Evolutionary conservation across 1,140 invertebrate genomes (phyloP), one percentile per base, ranked within the genome.

Genomic region (Anastatus disparis): DNA sequence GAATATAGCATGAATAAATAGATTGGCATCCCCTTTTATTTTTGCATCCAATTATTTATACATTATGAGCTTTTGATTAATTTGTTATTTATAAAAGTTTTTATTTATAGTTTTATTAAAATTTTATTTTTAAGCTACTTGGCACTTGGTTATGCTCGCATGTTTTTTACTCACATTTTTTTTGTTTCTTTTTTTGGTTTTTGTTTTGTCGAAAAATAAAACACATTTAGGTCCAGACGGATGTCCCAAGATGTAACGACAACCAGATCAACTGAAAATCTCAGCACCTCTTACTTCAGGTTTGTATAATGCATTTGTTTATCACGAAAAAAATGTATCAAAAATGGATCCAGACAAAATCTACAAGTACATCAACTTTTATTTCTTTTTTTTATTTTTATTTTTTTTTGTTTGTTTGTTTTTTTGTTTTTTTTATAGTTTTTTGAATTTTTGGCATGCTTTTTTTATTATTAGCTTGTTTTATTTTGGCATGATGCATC

Each of bases 171-270:
- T 81, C 79, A 79, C 62, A n/a, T n/a, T n/a, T n/a, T 48, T 77
- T 73, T 74, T 72, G 72, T 84, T 79, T 74, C 70, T 81, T 81
- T 83, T 80, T n/a, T n/a, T n/a, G n/a, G 65, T 78, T 75, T 80
- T 68, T 79, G 75, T 74, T 79, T 82, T 81, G 72, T 80, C 78
- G 75, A 75, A 74, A n/a, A n/a, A n/a, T n/a, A n/a, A n/a, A n/a
- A n/a, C n/a, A n/a, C n/a, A 75, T 70, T 6, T 74, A 86, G 85
- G 90, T 92, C 91, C 88, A 90, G 92, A 81, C 90, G 92, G 78
- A 91, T 92, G 82, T 93, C 92, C 78, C 92, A 93, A 87, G 92
- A 94, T 86, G 88, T 88, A 71, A 79, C 79, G 17, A 79, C 81
- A 20, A 78, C 84, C 62, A 82, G 81, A 77, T 85, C 85, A 7